These are phyloP conservation scores for Panulirus ornatus DNA, from an alignment of 1,140 invertebrate species.

Conservation along the genomic window DNA sequence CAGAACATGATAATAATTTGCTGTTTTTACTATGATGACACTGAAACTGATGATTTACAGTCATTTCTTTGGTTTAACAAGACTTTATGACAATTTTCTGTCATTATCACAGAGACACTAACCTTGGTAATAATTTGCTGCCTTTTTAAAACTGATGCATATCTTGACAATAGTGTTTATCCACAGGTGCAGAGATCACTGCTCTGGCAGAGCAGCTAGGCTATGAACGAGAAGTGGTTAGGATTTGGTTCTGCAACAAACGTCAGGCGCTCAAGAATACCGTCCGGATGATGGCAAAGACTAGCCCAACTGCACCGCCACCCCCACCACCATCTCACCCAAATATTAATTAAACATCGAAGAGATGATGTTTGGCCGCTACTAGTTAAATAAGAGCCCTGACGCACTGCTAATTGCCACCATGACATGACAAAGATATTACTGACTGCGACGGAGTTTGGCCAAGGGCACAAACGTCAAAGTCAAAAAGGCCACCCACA, in stretches of 20 bases:
- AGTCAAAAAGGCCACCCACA: neutral
- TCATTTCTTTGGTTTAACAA: no score
- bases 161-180: neutral
- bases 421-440: neutral
- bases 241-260: constrained; percentile 99
- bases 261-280: constrained; percentile 97
- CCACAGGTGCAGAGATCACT: constrained; percentile 95
- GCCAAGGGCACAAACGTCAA: neutral
- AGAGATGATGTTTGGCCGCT: neutral
- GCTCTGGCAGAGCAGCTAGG: constrained; percentile 95
- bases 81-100: no score
- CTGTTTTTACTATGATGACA: no score
- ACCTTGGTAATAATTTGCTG: no score
- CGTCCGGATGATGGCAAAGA: constrained; percentile 78
- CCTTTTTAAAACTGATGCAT: no score
- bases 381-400: neutral
- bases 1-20: no score
- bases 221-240: constrained; percentile 97
- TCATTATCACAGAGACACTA: no score
- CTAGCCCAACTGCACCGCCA: constrained; percentile 43
- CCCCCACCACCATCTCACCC: constrained; percentile 47
- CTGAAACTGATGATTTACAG: no score
- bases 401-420: neutral
- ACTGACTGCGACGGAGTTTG: constrained; percentile 17
- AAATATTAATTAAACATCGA: constrained; percentile 15